A percentile compares a stretch with the other conserved stretches of the same genome.
phyloP scores from a whole-genome alignment of 2,113 vertebrate genomes.

The Brachirus orientalis region DNA sequence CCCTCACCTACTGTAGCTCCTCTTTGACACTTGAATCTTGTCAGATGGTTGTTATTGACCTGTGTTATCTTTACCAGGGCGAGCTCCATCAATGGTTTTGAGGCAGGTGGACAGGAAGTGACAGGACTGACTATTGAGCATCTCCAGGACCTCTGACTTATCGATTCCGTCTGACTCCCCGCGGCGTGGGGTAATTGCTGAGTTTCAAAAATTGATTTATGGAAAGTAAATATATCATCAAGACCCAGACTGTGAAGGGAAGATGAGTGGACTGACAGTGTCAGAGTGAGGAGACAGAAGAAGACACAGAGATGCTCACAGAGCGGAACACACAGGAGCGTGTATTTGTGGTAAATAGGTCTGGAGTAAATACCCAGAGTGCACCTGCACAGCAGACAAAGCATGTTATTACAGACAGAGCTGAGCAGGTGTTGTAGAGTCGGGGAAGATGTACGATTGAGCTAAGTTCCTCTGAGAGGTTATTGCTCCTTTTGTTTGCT shows the following conservation, averaged over 20 bases:
- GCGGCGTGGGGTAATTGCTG: slow-evolving; percentile 56
- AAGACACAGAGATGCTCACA: slow-evolving; percentile 17
- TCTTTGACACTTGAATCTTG: slow-evolving; percentile 5
- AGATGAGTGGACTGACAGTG: slow-evolving; percentile 4
- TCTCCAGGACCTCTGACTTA: slow-evolving; percentile 61
- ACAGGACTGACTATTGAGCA: slow-evolving; percentile 58
- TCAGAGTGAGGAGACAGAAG: slow-evolving; percentile 19
- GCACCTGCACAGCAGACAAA: slow-evolving; percentile 65
- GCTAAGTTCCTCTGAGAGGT: slow-evolving; percentile 36
- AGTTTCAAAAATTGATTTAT: slow-evolving; percentile 67
- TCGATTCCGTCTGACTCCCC: slow-evolving; percentile 54
- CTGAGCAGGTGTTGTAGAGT: slow-evolving; percentile 63
- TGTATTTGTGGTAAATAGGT: slow-evolving; percentile 63
- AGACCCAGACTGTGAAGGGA: background rate
- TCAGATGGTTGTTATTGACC: slow-evolving; percentile 50
- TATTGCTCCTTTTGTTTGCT: slow-evolving; percentile 33
- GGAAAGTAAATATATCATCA: slow-evolving; percentile 70
- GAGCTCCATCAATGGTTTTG: slow-evolving; percentile 32
- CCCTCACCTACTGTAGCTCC: background rate
- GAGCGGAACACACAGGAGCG: slow-evolving; percentile 20
- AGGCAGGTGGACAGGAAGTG: slow-evolving; percentile 39
- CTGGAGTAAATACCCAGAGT: slow-evolving; percentile 53
- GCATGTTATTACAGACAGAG: slow-evolving; percentile 50
- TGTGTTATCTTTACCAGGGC: slow-evolving; percentile 23
- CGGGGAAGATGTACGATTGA: slow-evolving; percentile 50